phyloP scores from a whole-genome alignment of 2,113 vertebrate genomes.

The Zeus faber region DNA sequence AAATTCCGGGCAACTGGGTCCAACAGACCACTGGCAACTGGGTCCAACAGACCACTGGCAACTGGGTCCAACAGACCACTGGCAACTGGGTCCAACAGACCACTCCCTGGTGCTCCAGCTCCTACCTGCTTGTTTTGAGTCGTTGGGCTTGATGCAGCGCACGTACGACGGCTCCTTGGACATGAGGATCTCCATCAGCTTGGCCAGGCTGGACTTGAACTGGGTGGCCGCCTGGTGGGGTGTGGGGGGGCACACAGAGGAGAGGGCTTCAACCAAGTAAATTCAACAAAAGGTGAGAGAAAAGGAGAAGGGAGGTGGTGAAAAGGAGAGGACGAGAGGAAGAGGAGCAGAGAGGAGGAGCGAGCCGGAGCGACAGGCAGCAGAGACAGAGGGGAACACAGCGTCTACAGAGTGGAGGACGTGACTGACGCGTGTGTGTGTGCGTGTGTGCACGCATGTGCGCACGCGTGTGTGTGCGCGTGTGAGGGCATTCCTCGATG shows the following conservation, averaged over 20 bases:
- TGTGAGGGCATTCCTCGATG: neutral
- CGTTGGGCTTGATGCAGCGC: conserved; percentile 97
- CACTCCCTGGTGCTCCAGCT: neutral
- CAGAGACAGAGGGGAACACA: conserved; percentile 56
- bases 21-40: no score
- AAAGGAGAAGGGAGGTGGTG: neutral
- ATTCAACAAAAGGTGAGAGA: no score
- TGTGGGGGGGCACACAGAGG: conserved; percentile 24
- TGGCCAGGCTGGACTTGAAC: conserved; percentile 93
- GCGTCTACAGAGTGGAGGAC: conserved; percentile 51
- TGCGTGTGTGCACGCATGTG: conserved; percentile 21
- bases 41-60: no score
- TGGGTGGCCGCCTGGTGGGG: conserved; percentile 87
- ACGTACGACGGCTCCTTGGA: conserved; percentile 97
- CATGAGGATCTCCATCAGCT: conserved; percentile 97
- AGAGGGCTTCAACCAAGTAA: no score
- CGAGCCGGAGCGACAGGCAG: no score
- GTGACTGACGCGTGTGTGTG: conserved; percentile 24
- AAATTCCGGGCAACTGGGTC: no score
- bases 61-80: no score
- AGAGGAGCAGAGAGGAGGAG: conserved; percentile 22
- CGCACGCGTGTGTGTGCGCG: neutral
- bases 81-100: no score
- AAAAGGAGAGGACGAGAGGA: conserved; percentile 10
- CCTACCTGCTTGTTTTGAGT: conserved; percentile 81